phyloP scores from a whole-genome alignment of 2,113 vertebrate species.

The Actenoides lindsayi region DNA sequence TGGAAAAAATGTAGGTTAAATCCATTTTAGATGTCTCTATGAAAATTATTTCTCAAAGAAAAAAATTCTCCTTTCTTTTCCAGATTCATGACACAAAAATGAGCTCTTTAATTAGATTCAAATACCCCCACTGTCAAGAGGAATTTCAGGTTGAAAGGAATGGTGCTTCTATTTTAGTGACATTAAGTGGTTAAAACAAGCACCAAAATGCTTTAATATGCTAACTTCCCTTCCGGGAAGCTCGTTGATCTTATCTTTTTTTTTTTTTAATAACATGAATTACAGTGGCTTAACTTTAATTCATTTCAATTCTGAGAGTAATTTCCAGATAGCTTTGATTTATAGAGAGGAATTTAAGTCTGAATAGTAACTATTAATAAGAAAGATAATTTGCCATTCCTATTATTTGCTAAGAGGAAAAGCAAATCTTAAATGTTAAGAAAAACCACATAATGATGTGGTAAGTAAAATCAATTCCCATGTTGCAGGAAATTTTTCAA shows the following conservation, averaged over 20 bases:
- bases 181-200: slow-evolving; percentile 13
- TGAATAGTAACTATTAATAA: background rate
- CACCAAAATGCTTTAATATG: slow-evolving; percentile 3
- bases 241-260: background rate
- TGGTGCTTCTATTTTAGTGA: background rate
- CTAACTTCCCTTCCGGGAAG: background rate
- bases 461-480: background rate
- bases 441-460: background rate
- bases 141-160: slow-evolving; percentile 5
- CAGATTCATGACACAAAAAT: background rate
- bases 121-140: background rate
- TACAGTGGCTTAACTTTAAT: slow-evolving; percentile 14
- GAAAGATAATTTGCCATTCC: background rate
- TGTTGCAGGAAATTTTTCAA: background rate
- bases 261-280: background rate
- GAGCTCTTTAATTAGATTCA: background rate
- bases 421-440: background rate
- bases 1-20: background rate
- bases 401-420: background rate
- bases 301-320: background rate
- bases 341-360: background rate
- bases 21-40: background rate
- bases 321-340: slow-evolving; percentile 13
- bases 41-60: background rate
- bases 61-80: background rate